Evolutionary conservation across 2,797 vertebrate species (phyloP).

Genomic region (Poeciliopsis gracilis): DNA sequence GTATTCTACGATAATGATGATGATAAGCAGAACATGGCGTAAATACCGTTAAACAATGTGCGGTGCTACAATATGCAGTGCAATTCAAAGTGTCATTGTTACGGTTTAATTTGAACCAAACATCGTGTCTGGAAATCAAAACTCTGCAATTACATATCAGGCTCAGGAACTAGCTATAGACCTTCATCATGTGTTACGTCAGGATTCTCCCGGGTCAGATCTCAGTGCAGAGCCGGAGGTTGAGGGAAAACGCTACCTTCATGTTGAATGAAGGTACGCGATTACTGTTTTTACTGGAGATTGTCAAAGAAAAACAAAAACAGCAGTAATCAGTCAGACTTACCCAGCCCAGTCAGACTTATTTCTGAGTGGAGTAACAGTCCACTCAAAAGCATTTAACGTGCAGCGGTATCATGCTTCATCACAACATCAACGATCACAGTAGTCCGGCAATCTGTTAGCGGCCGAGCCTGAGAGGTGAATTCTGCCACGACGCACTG

Average conservation of each 20-base stretch:
- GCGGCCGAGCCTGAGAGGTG: neutral
- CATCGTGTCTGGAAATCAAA: neutral
- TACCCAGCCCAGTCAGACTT: neutral
- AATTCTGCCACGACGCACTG: slow-evolving; percentile 10
- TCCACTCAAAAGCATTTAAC: neutral
- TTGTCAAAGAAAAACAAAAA: slow-evolving; percentile 20
- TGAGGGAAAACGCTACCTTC: slow-evolving; percentile 48
- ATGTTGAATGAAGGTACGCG: slow-evolving; percentile 12
- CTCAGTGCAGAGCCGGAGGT: slow-evolving; percentile 10
- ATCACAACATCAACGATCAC: slow-evolving; percentile 22
- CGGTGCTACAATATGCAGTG: slow-evolving; percentile 21
- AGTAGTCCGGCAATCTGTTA: neutral
- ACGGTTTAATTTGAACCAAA: slow-evolving; percentile 4
- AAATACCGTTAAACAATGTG: slow-evolving; percentile 26
- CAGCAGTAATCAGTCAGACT: slow-evolving; percentile 11
- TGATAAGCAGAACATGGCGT: slow-evolving; percentile 18
- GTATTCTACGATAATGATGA: slow-evolving; percentile 21
- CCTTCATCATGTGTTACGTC: slow-evolving; percentile 1
- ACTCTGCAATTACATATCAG: slow-evolving; percentile 3
- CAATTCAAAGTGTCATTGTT: slow-evolving; percentile 28
- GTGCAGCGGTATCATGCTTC: neutral
- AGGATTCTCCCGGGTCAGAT: slow-evolving; percentile 28
- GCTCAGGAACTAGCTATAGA: slow-evolving; percentile 40
- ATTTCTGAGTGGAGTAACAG: neutral
- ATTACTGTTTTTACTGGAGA: slow-evolving; percentile 3